Evolutionary conservation across 2,888 invertebrate genomes (phyloP).

Genomic region (Campoplex capitator): DNA sequence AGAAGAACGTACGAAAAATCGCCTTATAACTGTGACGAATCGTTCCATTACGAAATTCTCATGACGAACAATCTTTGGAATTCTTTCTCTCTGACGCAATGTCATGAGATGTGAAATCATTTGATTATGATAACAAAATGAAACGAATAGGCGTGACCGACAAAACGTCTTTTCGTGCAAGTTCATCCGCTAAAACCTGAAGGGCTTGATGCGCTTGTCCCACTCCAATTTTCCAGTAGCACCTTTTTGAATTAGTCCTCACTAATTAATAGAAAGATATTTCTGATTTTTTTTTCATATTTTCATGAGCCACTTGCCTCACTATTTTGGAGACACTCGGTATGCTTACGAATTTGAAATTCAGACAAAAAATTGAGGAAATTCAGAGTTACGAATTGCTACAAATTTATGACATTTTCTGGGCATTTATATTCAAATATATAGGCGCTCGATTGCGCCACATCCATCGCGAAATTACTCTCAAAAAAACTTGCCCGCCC

Average conservation of each 20-base stretch:
- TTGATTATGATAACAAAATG: neutral
- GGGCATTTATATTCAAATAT: neutral
- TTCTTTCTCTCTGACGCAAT: neutral
- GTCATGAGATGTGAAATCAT: neutral
- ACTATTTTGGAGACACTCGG: neutral
- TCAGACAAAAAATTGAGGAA: neutral
- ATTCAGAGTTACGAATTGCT: neutral
- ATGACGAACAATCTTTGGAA: too few species aligned
- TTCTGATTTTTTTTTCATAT: neutral
- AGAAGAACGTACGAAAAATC: neutral
- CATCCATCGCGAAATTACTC: slow-evolving; percentile 21
- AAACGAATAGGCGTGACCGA: neutral
- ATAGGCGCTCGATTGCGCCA: neutral
- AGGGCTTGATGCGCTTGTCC: neutral
- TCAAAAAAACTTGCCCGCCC: slow-evolving; percentile 16
- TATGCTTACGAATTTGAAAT: neutral
- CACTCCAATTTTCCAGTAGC: neutral
- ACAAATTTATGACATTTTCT: neutral
- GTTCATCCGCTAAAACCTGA: neutral
- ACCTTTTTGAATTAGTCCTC: neutral
- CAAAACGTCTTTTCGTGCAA: neutral
- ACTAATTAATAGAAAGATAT: neutral
- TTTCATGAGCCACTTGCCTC: neutral
- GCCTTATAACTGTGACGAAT: neutral
- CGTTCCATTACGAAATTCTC: neutral